phyloP scores from a whole-genome alignment of 1,140 invertebrate species.

The Theocolax elegans region DNA sequence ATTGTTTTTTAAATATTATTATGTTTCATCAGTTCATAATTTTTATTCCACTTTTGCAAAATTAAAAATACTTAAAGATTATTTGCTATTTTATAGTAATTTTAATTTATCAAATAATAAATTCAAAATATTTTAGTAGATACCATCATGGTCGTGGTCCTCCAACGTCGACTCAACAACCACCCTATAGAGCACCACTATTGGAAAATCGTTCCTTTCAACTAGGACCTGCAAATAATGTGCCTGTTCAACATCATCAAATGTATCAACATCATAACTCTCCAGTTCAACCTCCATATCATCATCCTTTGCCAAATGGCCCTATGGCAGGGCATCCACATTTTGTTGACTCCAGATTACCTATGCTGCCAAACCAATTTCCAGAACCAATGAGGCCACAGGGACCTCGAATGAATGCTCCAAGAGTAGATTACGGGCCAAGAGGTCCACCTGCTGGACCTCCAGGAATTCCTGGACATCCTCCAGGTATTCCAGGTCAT shows the following conservation, averaged over 20 bases:
- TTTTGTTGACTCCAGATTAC: conserved; percentile 42
- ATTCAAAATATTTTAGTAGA: conserved; percentile 21
- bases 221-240: conserved; percentile 52
- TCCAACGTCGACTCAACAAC: conserved; percentile 48
- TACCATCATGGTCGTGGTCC: conserved; percentile 41
- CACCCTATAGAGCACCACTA: conserved; percentile 54
- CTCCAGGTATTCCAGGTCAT: conserved; percentile 4
- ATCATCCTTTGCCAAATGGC: conserved; percentile 45
- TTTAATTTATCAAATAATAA: not conserved
- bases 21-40: not conserved
- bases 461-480: conserved; percentile 20
- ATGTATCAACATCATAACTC: conserved; percentile 48
- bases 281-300: conserved; percentile 46
- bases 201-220: conserved; percentile 54
- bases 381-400: conserved; percentile 31
- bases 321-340: conserved; percentile 46
- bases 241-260: conserved; percentile 40
- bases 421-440: conserved; percentile 51
- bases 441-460: conserved; percentile 39
- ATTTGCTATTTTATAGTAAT: not conserved
- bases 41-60: too few relatives aligned
- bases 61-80: too few relatives aligned
- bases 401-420: conserved; percentile 33
- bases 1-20: not conserved
- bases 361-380: conserved; percentile 49